Percentiles rank a stretch among this genome's conserved stretches.
Conservation (phyloP, 2,888 invertebrate species). For the Crioceris asparagi region DNA sequence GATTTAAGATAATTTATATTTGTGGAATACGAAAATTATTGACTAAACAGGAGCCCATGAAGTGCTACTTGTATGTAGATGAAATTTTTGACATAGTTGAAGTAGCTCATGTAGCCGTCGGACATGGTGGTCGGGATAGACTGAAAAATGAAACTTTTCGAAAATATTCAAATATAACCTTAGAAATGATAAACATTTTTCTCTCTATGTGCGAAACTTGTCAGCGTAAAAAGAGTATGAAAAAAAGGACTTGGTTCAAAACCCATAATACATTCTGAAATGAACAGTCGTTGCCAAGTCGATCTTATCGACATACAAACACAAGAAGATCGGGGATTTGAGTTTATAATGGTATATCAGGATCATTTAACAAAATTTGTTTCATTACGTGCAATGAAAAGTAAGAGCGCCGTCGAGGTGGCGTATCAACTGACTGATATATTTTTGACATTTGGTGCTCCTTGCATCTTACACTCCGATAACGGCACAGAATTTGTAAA, state of each 20-base stretch:
- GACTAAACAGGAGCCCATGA: neutral
- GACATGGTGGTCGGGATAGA: slow-evolving; percentile 23
- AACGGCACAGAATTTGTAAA: slow-evolving; percentile 29
- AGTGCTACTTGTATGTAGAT: slow-evolving; percentile 2
- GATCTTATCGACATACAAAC: neutral
- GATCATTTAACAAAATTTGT: slow-evolving; percentile 36
- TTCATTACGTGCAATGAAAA: slow-evolving; percentile 26
- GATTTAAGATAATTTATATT: slow-evolving; percentile 1
- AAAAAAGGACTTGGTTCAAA: slow-evolving; percentile 9
- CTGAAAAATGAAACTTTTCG: slow-evolving; percentile 19
- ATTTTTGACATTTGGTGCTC: slow-evolving; percentile 32
- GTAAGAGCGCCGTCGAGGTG: slow-evolving; percentile 29
- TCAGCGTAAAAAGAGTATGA: slow-evolving; percentile 9
- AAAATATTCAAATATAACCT: slow-evolving; percentile 24
- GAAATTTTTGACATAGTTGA: slow-evolving; percentile 23
- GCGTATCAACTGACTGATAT: slow-evolving; percentile 31
- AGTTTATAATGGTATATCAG: slow-evolving; percentile 32
- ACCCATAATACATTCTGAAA: slow-evolving; percentile 8
- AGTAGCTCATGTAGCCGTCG: slow-evolving; percentile 21
- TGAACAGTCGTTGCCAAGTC: slow-evolving; percentile 7
- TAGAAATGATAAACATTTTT: slow-evolving; percentile 11
- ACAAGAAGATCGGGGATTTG: slow-evolving; percentile 26
- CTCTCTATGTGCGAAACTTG: slow-evolving; percentile 3
- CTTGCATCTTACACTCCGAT: slow-evolving; percentile 28
- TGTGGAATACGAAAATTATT: neutral